Conservation (phyloP, 2,797 vertebrate species). For the Chaenodraco wilsoni region DNA sequence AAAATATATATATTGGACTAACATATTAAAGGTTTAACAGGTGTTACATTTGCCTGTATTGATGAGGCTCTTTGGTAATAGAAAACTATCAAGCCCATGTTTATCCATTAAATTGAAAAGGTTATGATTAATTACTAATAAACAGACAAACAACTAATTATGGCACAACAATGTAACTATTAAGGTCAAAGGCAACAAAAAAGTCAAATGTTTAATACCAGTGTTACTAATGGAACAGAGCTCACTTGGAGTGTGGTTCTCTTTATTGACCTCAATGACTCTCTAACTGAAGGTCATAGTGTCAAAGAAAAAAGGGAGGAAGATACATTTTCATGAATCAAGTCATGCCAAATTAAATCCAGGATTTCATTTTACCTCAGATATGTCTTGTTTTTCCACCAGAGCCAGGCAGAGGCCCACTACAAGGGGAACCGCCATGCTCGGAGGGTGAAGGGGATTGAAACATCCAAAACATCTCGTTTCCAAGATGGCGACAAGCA, state of each 20-base stretch:
- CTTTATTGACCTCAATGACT: too few relatives aligned
- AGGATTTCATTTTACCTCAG: not conserved
- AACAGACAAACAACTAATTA: not conserved
- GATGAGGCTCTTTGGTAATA: not conserved
- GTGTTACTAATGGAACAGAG: not conserved
- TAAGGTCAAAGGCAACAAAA: not conserved
- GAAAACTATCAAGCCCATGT: not conserved
- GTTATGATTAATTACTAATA: not conserved
- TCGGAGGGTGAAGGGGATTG: constrained; percentile 89
- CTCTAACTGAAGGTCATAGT: too few relatives aligned
- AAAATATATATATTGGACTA: not conserved
- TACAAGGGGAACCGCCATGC: constrained; percentile 93
- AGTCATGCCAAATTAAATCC: not conserved
- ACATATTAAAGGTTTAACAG: not conserved
- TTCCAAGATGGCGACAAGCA: constrained; percentile 84
- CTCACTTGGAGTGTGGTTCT: not conserved
- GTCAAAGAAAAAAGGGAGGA: too few relatives aligned
- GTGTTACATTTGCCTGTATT: not conserved
- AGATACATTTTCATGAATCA: not conserved
- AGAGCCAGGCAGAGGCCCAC: constrained; percentile 93
- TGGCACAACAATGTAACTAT: not conserved
- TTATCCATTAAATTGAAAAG: not conserved
- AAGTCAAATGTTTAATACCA: not conserved
- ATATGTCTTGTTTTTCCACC: constrained; percentile 31
- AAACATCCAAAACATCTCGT: constrained; percentile 86